Conservation (phyloP, 2,113 vertebrate genomes). For the Odocoileus virginianus region DNA sequence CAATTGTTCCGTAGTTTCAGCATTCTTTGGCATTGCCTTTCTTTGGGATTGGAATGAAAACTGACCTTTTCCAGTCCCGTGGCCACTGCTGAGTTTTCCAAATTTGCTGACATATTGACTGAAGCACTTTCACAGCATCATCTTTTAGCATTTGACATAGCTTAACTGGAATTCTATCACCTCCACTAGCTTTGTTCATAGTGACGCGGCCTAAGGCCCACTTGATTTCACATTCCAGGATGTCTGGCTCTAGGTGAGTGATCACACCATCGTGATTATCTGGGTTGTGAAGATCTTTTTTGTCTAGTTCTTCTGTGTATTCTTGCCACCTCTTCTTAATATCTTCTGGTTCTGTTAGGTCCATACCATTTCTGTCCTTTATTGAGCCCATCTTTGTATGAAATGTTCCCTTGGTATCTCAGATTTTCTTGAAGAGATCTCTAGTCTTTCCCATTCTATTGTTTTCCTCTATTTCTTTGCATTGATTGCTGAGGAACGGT, state of each 20-base stretch:
- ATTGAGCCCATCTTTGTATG: neutral
- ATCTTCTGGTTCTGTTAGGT: neutral
- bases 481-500: neutral
- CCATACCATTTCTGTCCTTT: neutral
- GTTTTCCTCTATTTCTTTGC: neutral
- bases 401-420: neutral
- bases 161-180: neutral
- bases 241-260: neutral
- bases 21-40: neutral
- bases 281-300: neutral
- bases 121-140: neutral
- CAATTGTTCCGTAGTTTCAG: neutral
- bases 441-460: neutral
- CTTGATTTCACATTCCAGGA: neutral
- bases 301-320: neutral
- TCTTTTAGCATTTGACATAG: neutral
- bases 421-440: neutral
- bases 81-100: neutral
- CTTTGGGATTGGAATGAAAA: neutral
- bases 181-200: neutral
- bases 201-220: neutral
- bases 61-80: neutral
- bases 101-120: neutral
- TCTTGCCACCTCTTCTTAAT: neutral
- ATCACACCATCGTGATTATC: neutral